Evolutionary conservation across 2,888 invertebrate species (phyloP).

Genomic region (Trissolcus japonicus): DNA sequence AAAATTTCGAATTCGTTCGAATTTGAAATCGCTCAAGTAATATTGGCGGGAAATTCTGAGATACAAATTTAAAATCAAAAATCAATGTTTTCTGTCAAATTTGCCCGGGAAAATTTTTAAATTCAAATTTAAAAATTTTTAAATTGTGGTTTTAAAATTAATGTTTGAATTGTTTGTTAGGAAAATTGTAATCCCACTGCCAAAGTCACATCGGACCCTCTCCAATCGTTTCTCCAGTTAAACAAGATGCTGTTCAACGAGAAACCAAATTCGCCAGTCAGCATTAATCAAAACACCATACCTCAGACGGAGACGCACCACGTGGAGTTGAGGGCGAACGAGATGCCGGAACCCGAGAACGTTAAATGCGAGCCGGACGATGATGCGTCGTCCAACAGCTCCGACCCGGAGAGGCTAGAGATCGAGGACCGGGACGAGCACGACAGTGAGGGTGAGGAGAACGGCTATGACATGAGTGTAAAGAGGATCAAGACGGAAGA

Average conservation of each 20-base stretch:
- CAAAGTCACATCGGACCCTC: constrained; percentile 71
- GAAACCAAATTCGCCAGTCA: constrained; percentile 72
- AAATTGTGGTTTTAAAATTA: too few species aligned
- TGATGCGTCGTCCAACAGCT: constrained; percentile 83
- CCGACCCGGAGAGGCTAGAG: constrained; percentile 85
- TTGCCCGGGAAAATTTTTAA: too few species aligned
- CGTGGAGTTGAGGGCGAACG: constrained; percentile 66
- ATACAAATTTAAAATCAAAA: too few species aligned
- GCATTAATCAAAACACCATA: constrained; percentile 73
- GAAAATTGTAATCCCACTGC: constrained; percentile 74
- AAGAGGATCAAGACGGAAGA: constrained; percentile 67
- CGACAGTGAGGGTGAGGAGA: constrained; percentile 70
- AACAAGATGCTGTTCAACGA: constrained; percentile 73
- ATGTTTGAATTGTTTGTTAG: constrained; percentile 53
- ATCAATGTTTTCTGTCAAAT: too few species aligned
- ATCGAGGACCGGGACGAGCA: constrained; percentile 78
- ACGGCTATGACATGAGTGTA: constrained; percentile 71
- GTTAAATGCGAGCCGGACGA: constrained; percentile 78
- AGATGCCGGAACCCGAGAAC: constrained; percentile 64
- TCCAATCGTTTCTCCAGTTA: constrained; percentile 72
- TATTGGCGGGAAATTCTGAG: too few species aligned
- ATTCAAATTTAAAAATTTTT: too few species aligned
- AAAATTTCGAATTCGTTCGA: too few species aligned
- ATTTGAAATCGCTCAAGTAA: too few species aligned
- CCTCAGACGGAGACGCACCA: constrained; percentile 71